Evolutionary conservation across 2,888 invertebrate species (phyloP).

Genomic region (Tiliacea citrago): DNA sequence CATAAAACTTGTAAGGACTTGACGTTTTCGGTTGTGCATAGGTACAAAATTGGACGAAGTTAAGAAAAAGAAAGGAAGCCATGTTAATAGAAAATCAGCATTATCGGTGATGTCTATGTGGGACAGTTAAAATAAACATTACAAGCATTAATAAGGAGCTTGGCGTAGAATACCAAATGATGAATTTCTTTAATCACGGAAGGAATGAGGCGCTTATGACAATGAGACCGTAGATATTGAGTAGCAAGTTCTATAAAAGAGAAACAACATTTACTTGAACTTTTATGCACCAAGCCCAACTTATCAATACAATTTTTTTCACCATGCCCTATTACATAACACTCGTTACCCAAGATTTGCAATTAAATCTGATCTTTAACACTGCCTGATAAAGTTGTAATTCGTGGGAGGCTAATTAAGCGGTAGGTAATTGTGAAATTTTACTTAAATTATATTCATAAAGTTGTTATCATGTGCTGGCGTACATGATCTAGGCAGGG

Average conservation of each 20-base stretch:
- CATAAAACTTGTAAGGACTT: neutral
- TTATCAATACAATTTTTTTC: constrained; percentile 26
- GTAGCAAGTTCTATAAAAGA: neutral
- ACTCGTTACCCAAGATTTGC: constrained; percentile 19
- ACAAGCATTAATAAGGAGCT: neutral
- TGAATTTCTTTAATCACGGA: neutral
- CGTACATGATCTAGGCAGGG: constrained; percentile 31
- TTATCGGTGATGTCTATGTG: neutral
- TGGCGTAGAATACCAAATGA: neutral
- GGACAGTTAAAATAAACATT: neutral
- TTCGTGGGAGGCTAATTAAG: constrained; percentile 1
- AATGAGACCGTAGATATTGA: neutral
- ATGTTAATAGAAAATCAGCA: too few species aligned
- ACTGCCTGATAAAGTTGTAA: constrained; percentile 24
- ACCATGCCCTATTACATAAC: constrained; percentile 27
- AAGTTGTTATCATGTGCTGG: constrained; percentile 44
- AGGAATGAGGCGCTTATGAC: neutral
- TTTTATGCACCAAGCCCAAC: constrained; percentile 25
- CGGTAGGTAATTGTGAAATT: constrained; percentile 43
- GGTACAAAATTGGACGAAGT: neutral
- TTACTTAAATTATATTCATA: constrained; percentile 36
- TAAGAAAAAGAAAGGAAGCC: neutral
- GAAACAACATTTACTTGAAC: constrained; percentile 21
- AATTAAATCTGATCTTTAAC: constrained; percentile 39
- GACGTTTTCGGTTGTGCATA: neutral